A percentile compares a stretch with the other conserved stretches of the same genome.
Conservation (phyloP, 2,113 vertebrate genomes). For the Ailurus styani region DNA sequence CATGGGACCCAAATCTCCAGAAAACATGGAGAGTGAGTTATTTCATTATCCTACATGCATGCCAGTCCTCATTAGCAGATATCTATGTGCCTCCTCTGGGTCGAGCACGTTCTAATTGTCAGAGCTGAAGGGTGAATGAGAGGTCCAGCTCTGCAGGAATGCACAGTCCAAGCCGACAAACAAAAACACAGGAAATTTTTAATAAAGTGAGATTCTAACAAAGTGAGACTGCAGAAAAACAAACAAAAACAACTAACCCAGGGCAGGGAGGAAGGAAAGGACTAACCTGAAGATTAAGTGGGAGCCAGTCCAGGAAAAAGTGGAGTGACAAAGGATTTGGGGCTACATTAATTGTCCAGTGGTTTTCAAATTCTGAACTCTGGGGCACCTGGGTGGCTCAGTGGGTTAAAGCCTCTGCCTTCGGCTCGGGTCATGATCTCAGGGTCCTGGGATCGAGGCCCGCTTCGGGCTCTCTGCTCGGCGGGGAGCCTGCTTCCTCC, state of each 20-base stretch:
- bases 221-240: background rate
- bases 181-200: background rate
- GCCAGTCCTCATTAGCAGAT: background rate
- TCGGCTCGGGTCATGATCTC: too few relatives aligned
- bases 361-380: background rate
- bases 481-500: too few relatives aligned
- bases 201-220: background rate
- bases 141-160: background rate
- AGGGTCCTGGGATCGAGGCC: too few relatives aligned
- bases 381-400: too few relatives aligned
- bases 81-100: background rate
- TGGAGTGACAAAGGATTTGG: background rate
- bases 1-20: background rate
- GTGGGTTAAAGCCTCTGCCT: too few relatives aligned
- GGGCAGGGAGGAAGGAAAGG: background rate
- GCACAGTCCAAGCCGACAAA: background rate
- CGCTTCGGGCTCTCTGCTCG: too few relatives aligned
- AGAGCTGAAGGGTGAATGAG: background rate
- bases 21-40: background rate
- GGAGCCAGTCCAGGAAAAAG: background rate
- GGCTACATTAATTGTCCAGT: background rate
- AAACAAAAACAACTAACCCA: background rate
- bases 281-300: background rate
- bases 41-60: background rate
- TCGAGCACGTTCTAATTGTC: too few relatives aligned